Base-by-base conservation (phyloP, 2,797 vertebrate species). In the Anguilla marmorata region DNA sequence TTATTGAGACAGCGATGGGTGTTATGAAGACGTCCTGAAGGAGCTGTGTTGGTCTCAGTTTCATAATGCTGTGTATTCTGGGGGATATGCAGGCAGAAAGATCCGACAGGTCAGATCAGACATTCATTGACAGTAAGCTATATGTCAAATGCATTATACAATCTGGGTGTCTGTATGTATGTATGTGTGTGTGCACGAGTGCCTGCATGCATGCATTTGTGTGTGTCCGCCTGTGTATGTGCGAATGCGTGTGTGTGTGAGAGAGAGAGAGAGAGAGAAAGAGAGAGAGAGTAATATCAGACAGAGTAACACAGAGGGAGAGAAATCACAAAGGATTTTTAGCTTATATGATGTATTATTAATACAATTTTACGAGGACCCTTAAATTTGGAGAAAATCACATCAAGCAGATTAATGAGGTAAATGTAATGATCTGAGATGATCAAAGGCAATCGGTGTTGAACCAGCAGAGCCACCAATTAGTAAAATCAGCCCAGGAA, bases 351-450 rank as follows among this genome's bases (percentile, higher is more conserved):
- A 96, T 95, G 92, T 95, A 95, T 96, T 96, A 96, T 95, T 95
- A 96, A 96, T 95, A 91, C 91, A 95, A 95, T 94, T 95, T 95
- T 93, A 91, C 90, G 91, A 87, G 88, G 92, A 95, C 93, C 92
- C 93, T 93, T 94, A 92, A 88, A 93, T 91, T 90, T 85, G 88
- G 88, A 89, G 85, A 90, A 90, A 89, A 93, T 94, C 93, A 94
- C 93, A 94, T 94, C 90, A 92, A 93, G 94, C 89, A 94, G 95
- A 96, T 96, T 96, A 97, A 97, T 96, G 96, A 97, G 96, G 95
- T 96, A 96, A 96, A 96, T 90, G 96, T 97, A 96, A 96, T 96
- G 96, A 97, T 96, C 94, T 95, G 93, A 94, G 93, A 96, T 96
- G 96, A 96, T 97, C 96, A 97, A 97, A 97, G 95, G 93, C 95